Evolutionary conservation across 2,113 vertebrate species (phyloP), one percentile per base, ranked within the genome.

Genomic region (Cygnus atratus): DNA sequence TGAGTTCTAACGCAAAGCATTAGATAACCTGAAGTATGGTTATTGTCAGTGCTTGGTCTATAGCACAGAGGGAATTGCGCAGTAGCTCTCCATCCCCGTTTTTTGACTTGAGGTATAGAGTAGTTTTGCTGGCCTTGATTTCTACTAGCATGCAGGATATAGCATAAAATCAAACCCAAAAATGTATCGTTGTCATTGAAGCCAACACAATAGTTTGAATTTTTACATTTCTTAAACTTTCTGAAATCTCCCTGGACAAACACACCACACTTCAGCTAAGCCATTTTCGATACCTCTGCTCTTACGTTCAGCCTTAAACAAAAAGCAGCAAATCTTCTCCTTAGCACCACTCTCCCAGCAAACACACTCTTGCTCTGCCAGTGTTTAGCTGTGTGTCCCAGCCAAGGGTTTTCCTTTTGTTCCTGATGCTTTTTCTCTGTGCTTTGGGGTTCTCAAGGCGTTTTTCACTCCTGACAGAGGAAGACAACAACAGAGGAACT

Each of bases 1-100:
- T 0, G 24, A 37, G 22, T 43, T 82, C 67, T 52, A 37, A 55
- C 3, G 31, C 8, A 7, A 52, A 57, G 3, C 11, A 10, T 3
- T 37, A 37, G 25, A 16, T 37, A 41, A 68, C 10, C 33, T 44
- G 43, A 55, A 13, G 15, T 8, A 6, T 1, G 1, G 13, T 18
- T 67, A 22, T 13, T 22, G 41, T 17, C 3, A 2, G 11, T 71
- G 33, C 13, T 54, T 2, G 0, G 28, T 25, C 68, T 44, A 0
- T 11, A 28, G 22, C 2, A 26, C 55, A 39, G 24, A 48, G 70
- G 61, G 59, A 88, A 61, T 1, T 29, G 13, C 2, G 1, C 5
- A 41, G 46, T 10, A 31, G 5, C 16, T 62, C 39, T 19, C 6
- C 7, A 1, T 20, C 70, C 72, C 77, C 6, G 1, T 8, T 19